Base-by-base conservation (phyloP, 2,888 invertebrate genomes). In the Leucoma salicis region DNA sequence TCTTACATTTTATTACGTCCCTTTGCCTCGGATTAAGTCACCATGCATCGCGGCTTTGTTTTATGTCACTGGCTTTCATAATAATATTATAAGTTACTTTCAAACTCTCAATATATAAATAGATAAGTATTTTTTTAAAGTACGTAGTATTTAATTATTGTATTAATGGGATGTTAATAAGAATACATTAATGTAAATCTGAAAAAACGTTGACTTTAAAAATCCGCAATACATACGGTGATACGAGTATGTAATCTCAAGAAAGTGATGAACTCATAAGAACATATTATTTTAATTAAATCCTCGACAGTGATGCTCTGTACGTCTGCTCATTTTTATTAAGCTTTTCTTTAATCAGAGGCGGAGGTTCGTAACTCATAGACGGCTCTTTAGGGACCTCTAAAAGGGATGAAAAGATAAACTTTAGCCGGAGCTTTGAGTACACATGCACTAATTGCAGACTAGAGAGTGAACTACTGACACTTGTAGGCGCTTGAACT, bases 1-100 rank as follows among this genome's bases (percentile, higher is more conserved):
- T 84, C 82, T 84, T 84, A 84, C 85, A 83, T 85, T 87, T 86
- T 86, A 86, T 84, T 83, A 79, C 77, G 67, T 67, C 74, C 78
- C 82, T 83, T 86, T 84, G 85, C 82, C 80, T 76, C 74, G 76
- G 79, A 85, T 85, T 84, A 85, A 82, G 81, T 76, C 78, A 63
- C 72, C 77, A 78, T 81, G 78, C 78, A 80, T 78, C 70, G 74
- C 66, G 73, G 72, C 77, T 77, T 78, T 80, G 76, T 74, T 75
- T 74, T 79, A 75, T 76, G 78, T 74, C 71, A 57, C 63, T 73
- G 64, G 53, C 66, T 67, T 67, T 60, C 56, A 49, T 63, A 67
- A 63, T 78, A 77, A 74, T 74, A 66, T 66, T 63, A 53, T 64
- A 58, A 57, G 60, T 61, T 64, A 62, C 69, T 71, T 64, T 63